Conservation (phyloP, 2,113 vertebrate species). For the Bos indicus region DNA sequence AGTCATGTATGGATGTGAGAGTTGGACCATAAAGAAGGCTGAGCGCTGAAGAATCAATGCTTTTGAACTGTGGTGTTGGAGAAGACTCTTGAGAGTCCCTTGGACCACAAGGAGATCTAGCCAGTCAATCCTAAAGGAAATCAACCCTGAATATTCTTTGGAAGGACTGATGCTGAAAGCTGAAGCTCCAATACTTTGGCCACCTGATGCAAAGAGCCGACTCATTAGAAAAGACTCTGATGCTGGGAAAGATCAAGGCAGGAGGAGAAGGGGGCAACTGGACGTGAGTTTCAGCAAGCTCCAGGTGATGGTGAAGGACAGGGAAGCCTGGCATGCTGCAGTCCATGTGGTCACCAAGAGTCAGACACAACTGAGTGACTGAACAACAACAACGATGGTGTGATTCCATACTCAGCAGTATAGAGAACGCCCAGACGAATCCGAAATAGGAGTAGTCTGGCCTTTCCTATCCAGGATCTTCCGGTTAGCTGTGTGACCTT, state of each 20-base stretch:
- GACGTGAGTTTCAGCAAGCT: background rate
- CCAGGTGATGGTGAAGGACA: background rate
- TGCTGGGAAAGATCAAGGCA: background rate
- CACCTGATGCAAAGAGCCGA: background rate
- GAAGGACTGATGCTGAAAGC: background rate
- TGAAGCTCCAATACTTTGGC: background rate
- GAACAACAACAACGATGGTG: background rate
- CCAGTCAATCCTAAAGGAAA: background rate
- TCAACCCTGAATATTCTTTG: background rate
- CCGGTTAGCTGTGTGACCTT: background rate
- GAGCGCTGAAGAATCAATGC: background rate
- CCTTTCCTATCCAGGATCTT: background rate
- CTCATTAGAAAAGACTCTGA: background rate
- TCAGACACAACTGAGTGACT: background rate
- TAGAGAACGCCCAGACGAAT: background rate
- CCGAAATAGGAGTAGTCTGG: background rate
- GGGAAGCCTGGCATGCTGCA: background rate
- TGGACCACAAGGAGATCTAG: background rate
- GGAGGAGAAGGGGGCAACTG: background rate
- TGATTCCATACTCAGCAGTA: background rate
- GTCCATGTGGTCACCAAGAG: background rate
- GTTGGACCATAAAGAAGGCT: background rate
- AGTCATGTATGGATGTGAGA: background rate
- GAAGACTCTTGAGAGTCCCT: background rate
- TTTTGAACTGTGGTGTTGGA: background rate